These are phyloP conservation scores for Odontamblyopus rebecca DNA, from an alignment of 2,797 vertebrate species.

Conservation along the genomic window DNA sequence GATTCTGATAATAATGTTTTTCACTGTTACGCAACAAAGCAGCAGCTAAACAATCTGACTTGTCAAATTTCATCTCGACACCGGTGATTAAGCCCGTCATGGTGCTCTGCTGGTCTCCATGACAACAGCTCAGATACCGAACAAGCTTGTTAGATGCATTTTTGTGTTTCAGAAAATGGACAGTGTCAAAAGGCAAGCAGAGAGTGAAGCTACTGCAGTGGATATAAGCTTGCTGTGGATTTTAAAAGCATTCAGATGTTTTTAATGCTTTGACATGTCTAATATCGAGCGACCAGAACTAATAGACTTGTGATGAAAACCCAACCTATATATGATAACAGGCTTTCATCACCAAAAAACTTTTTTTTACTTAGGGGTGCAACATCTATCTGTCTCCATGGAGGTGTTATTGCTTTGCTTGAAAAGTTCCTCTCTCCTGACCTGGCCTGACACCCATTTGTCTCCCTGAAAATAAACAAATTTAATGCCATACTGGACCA, in stretches of 20 bases:
- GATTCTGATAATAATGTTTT: constrained; percentile 7
- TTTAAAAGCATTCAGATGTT: not conserved
- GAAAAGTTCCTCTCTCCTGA: too few species aligned
- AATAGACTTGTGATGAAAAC: too few species aligned
- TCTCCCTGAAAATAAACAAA: not conserved
- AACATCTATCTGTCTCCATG: too few species aligned
- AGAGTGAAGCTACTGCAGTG: not conserved
- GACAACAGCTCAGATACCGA: constrained; percentile 39
- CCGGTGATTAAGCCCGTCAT: constrained; percentile 32
- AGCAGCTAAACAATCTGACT: constrained; percentile 17
- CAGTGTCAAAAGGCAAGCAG: not conserved
- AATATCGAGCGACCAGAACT: too few species aligned
- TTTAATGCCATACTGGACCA: not conserved
- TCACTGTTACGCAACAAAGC: constrained; percentile 15
- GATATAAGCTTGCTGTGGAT: not conserved
- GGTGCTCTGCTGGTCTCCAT: constrained; percentile 51
- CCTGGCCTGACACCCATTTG: not conserved
- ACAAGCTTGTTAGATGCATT: constrained; percentile 43
- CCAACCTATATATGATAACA: not conserved
- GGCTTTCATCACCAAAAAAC: not conserved
- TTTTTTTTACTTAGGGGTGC: too few species aligned
- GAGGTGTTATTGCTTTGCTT: too few species aligned
- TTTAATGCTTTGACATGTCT: too few species aligned
- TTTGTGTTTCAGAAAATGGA: constrained; percentile 29
- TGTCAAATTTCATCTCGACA: constrained; percentile 34